Percentiles rank a stretch among this genome's conserved stretches.
Conservation (phyloP, 2,888 invertebrate genomes). For the Acanthococcus lagerstroemiae region DNA sequence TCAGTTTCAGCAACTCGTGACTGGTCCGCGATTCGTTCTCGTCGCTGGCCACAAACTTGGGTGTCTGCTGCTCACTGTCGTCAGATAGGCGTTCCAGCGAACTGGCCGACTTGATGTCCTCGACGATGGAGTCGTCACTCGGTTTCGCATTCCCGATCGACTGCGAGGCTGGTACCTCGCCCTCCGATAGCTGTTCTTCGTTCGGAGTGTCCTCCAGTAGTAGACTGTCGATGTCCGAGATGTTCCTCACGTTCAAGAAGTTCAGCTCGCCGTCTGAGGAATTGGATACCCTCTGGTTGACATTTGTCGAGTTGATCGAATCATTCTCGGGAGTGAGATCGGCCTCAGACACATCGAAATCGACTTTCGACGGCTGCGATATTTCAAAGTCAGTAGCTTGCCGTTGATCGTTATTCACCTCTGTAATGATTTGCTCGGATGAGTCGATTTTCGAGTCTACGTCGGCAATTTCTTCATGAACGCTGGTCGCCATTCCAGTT, state of each 20-base stretch:
- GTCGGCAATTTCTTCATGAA: too few species aligned
- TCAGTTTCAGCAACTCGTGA: conserved; percentile 3
- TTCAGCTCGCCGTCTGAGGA: not conserved
- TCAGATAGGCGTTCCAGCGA: not conserved
- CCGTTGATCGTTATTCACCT: not conserved
- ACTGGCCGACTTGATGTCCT: conserved; percentile 10
- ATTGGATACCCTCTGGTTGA: not conserved
- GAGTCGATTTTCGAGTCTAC: not conserved
- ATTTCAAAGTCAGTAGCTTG: too few species aligned
- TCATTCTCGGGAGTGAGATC: not conserved
- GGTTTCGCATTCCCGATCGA: too few species aligned
- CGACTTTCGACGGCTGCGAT: not conserved
- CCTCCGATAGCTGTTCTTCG: not conserved
- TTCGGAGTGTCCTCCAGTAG: not conserved
- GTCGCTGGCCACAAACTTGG: not conserved
- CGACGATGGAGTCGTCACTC: not conserved
- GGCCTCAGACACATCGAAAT: not conserved
- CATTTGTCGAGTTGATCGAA: not conserved
- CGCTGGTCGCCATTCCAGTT: not conserved
- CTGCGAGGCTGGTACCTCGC: not conserved
- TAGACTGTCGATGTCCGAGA: conserved; percentile 7
- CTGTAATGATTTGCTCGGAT: not conserved
- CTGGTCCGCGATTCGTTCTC: not conserved
- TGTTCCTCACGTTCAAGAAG: conserved; percentile 5
- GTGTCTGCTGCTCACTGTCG: not conserved